phyloP scores from a whole-genome alignment of 1,140 invertebrate genomes.

The Pogonus chalceus region DNA sequence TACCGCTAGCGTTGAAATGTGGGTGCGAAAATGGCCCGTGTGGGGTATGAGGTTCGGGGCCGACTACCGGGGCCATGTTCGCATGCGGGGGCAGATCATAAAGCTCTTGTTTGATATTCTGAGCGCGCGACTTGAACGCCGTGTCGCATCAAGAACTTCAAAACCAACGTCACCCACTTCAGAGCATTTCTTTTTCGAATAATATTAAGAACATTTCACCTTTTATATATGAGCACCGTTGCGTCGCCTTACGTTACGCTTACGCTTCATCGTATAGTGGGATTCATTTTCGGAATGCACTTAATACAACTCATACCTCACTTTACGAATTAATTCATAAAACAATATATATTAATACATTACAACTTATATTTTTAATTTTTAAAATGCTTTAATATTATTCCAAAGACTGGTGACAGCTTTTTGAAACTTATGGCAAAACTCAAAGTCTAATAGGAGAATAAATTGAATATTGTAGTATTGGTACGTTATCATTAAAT shows the following conservation, averaged over 20 bases:
- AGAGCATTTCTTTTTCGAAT: background rate
- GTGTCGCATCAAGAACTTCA: background rate
- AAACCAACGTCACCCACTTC: background rate
- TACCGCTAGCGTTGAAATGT: no score
- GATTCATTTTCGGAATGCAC: background rate
- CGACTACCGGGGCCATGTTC: no score
- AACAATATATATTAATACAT: background rate
- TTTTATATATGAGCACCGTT: background rate
- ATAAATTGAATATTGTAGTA: no score
- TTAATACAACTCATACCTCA: background rate
- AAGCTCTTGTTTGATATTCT: background rate
- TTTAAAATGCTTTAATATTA: background rate
- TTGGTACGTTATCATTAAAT: no score
- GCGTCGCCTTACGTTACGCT: background rate
- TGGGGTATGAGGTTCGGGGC: no score
- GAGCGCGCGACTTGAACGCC: background rate
- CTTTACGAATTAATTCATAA: background rate
- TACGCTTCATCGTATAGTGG: background rate
- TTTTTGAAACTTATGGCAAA: no score
- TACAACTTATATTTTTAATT: background rate
- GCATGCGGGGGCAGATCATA: background rate
- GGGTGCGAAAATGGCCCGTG: no score
- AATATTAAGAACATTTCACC: background rate
- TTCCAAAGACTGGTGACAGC: no score
- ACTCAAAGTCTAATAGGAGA: no score